Percentiles rank a stretch among this genome's conserved stretches.
Evolutionary conservation across 2,888 invertebrate genomes (phyloP).

Genomic region (Rhopalosiphum nymphaeae): DNA sequence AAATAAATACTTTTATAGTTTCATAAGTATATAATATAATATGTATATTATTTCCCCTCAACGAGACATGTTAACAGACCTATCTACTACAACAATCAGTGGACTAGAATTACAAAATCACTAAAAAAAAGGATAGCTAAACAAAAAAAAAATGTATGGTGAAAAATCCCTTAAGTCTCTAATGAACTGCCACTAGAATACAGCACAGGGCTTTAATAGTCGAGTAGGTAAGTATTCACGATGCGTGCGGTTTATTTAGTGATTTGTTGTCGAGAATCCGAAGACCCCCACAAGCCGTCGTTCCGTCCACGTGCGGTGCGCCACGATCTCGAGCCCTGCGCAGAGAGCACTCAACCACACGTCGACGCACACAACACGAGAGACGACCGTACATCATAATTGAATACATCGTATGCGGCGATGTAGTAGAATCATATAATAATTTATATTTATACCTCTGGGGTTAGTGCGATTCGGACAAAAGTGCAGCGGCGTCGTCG

Average conservation of each 20-base stretch:
- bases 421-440: neutral
- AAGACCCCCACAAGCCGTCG: neutral
- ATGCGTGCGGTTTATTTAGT: neutral
- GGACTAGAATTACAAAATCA: neutral
- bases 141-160: neutral
- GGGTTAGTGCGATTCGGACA: conserved; percentile 22
- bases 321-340: neutral
- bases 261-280: neutral
- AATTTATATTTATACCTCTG: neutral
- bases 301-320: neutral
- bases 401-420: neutral
- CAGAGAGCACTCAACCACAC: neutral
- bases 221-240: neutral
- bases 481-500: neutral
- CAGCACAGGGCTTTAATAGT: no score
- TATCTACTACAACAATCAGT: neutral
- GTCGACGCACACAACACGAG: neutral
- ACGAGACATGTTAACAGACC: neutral
- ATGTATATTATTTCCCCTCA: neutral
- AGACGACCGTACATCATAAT: neutral
- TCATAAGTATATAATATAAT: neutral
- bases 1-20: neutral
- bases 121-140: neutral
- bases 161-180: neutral
- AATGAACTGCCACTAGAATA: neutral